phyloP scores from a whole-genome alignment of 2,888 invertebrate species.

The Ceramica pisi region DNA sequence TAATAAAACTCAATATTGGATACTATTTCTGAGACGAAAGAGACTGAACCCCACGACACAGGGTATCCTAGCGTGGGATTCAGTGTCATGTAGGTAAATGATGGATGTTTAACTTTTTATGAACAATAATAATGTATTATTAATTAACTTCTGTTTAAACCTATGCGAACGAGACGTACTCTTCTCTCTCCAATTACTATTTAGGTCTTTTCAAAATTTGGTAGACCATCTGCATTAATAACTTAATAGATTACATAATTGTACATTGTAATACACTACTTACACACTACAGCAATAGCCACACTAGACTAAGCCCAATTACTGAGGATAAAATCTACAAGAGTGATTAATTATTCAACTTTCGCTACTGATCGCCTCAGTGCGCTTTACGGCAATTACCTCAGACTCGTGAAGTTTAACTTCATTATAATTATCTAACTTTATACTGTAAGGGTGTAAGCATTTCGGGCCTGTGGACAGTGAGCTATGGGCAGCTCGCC shows the following conservation, averaged over 20 bases:
- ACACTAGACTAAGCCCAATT: conserved; percentile 40
- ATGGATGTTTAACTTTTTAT: too few species aligned
- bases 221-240: not conserved
- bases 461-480: too few species aligned
- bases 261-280: not conserved
- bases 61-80: too few species aligned
- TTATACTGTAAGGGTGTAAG: not conserved
- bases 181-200: not conserved
- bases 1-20: too few species aligned
- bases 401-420: conserved; percentile 15
- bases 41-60: too few species aligned
- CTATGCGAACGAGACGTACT: too few species aligned
- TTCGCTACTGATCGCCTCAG: conserved; percentile 50
- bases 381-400: conserved; percentile 54
- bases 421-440: conserved; percentile 26
- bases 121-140: too few species aligned
- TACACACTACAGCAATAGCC: not conserved
- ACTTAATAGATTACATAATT: conserved; percentile 7
- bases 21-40: too few species aligned
- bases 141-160: too few species aligned
- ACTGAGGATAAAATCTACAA: conserved; percentile 55
- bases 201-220: not conserved
- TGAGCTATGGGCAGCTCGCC: too few species aligned
- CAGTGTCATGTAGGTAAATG: too few species aligned
- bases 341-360: conserved; percentile 58